phyloP scores from a whole-genome alignment of 2,888 invertebrate genomes.

The Lingula anatina region DNA sequence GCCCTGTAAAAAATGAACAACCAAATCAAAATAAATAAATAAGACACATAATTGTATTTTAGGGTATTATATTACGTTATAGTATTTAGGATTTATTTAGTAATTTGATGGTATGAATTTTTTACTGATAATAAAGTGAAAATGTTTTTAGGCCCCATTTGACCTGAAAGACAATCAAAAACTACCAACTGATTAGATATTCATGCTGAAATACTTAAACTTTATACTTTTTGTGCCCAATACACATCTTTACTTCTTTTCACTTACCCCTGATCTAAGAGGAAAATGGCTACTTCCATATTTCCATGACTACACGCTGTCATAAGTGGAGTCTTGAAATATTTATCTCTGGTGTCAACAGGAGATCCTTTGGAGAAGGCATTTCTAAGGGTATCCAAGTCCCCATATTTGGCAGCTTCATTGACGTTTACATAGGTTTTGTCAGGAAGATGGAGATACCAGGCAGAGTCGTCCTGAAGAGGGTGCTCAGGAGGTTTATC shows the following conservation, averaged over 20 bases:
- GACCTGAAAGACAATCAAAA: no score
- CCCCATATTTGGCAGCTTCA: conserved; percentile 46
- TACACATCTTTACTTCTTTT: not conserved
- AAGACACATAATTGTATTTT: no score
- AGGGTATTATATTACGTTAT: no score
- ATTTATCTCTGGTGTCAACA: conserved; percentile 49
- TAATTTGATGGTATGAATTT: no score
- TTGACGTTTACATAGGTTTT: conserved; percentile 45
- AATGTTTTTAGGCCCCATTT: no score
- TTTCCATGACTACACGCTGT: conserved; percentile 42
- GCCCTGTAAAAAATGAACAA: conserved; percentile 29
- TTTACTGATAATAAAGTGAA: no score
- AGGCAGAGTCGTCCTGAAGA: conserved; percentile 48
- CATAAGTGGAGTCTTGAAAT: conserved; percentile 53
- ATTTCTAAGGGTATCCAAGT: conserved; percentile 43
- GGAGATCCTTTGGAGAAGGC: conserved; percentile 38
- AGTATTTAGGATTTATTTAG: no score
- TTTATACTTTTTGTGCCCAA: no score
- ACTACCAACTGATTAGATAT: no score
- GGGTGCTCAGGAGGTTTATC: conserved; percentile 48
- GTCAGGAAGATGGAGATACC: conserved; percentile 49
- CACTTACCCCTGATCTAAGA: conserved; percentile 48
- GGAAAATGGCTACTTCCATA: conserved; percentile 41
- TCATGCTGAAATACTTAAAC: no score
- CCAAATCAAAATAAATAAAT: no score